A percentile compares a stretch with the other conserved stretches of the same genome.
Conservation (phyloP, 1,140 invertebrate species). For the Thaumatotibia leucotreta region DNA sequence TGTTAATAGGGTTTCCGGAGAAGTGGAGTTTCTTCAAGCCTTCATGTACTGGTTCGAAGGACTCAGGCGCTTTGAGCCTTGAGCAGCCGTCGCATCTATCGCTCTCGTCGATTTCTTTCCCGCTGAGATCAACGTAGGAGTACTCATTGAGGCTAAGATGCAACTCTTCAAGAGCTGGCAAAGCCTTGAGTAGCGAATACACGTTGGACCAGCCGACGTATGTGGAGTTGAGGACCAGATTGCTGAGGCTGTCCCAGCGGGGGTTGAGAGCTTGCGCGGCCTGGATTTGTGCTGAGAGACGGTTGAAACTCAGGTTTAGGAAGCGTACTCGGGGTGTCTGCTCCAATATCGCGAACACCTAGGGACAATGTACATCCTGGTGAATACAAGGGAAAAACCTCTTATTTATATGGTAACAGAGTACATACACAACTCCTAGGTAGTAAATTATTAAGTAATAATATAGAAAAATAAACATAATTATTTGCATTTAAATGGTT, state of each 20-base stretch:
- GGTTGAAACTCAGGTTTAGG: conserved; percentile 94
- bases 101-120: conserved; percentile 49
- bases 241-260: conserved; percentile 81
- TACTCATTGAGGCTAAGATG: conserved; percentile 94
- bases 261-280: conserved; percentile 70
- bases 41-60: conserved; percentile 81
- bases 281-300: conserved; percentile 82
- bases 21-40: conserved; percentile 88
- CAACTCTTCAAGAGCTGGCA: conserved; percentile 90
- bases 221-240: conserved; percentile 91
- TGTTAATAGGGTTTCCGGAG: conserved; percentile 88
- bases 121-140: conserved; percentile 80
- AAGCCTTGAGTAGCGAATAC: conserved; percentile 83
- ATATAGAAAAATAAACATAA: too few species aligned
- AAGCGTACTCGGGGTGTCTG: conserved; percentile 92
- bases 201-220: conserved; percentile 89
- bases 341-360: conserved; percentile 90
- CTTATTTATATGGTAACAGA: too few species aligned
- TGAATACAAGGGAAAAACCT: too few species aligned
- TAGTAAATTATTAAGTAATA: too few species aligned
- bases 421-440: too few species aligned
- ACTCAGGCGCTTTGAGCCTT: conserved; percentile 76
- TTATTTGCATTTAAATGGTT: too few species aligned
- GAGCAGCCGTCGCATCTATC: conserved; percentile 55
- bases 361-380: conserved; percentile 30